Conservation (phyloP, 2,113 vertebrate species). For the Dicerorhinus sumatrensis region DNA sequence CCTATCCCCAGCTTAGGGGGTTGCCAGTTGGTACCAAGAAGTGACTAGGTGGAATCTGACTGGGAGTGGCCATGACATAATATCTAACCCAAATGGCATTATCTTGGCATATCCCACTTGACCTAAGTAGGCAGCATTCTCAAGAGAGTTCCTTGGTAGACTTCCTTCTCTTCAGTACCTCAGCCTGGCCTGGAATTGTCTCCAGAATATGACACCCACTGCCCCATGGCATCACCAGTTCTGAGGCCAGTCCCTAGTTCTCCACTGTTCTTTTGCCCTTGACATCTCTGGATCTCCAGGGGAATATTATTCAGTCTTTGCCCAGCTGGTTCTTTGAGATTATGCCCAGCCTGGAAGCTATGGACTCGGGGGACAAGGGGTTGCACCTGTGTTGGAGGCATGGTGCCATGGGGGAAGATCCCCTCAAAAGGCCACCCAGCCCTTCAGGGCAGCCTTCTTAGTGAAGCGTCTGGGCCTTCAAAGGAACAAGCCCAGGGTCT, state of each 20-base stretch:
- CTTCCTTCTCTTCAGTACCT: slow-evolving; percentile 86
- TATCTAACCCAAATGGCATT: slow-evolving; percentile 54
- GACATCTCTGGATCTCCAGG: slow-evolving; percentile 85
- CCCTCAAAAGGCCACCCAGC: background rate
- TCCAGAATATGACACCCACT: slow-evolving; percentile 81
- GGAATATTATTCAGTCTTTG: slow-evolving; percentile 84
- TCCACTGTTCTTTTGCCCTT: slow-evolving; percentile 63
- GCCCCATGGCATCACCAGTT: background rate
- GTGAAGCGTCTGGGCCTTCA: slow-evolving; percentile 87
- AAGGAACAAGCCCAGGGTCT: slow-evolving; percentile 84
- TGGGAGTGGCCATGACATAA: fast-evolving
- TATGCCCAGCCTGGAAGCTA: slow-evolving; percentile 85
- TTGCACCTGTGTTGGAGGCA: slow-evolving; percentile 83
- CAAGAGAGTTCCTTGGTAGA: slow-evolving; percentile 84
- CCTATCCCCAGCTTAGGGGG: slow-evolving; percentile 23
- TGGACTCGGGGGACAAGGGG: slow-evolving; percentile 87
- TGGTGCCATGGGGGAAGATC: background rate
- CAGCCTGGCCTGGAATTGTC: slow-evolving; percentile 89
- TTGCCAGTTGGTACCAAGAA: slow-evolving; percentile 79
- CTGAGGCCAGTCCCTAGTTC: fast-evolving
- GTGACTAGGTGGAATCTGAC: slow-evolving; percentile 68
- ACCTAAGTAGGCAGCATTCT: slow-evolving; percentile 89
- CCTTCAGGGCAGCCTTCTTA: slow-evolving; percentile 80
- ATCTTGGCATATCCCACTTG: slow-evolving; percentile 84
- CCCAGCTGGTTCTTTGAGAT: slow-evolving; percentile 85